These are phyloP conservation scores for Synergus umbraculus DNA, from an alignment of 2,888 invertebrate genomes.

Conservation along the genomic window DNA sequence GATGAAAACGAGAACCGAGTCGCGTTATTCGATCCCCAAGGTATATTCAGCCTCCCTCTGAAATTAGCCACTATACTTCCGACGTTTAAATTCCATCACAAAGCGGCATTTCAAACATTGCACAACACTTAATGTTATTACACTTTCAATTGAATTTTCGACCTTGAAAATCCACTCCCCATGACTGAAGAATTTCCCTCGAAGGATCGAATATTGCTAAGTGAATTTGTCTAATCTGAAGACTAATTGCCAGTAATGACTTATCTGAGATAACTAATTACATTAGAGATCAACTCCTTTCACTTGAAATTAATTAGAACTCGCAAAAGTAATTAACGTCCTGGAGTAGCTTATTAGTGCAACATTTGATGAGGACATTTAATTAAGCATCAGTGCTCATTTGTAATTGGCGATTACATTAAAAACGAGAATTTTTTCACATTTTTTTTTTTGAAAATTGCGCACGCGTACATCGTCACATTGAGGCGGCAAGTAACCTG, in stretches of 20 bases:
- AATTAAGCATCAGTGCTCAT: conserved; percentile 13
- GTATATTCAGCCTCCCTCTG: neutral
- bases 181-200: too few relatives aligned
- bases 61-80: conserved; percentile 36
- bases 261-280: conserved; percentile 17
- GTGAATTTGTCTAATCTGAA: neutral
- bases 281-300: conserved; percentile 30
- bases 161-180: neutral
- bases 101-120: neutral
- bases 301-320: conserved; percentile 31
- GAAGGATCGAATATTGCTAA: too few relatives aligned
- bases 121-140: neutral
- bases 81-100: conserved; percentile 8
- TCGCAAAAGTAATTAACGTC: conserved; percentile 27
- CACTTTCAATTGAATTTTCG: neutral
- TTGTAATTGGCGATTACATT: neutral
- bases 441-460: neutral
- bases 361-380: conserved; percentile 7
- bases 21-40: conserved; percentile 51
- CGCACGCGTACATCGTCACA: neutral
- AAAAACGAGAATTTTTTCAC: neutral
- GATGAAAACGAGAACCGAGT: conserved; percentile 40
- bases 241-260: neutral
- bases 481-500: conserved; percentile 30
- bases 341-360: conserved; percentile 18